Percentiles rank a stretch among this genome's conserved stretches.
Evolutionary conservation across 2,113 vertebrate species (phyloP).

Genomic region (Tichodroma muraria): DNA sequence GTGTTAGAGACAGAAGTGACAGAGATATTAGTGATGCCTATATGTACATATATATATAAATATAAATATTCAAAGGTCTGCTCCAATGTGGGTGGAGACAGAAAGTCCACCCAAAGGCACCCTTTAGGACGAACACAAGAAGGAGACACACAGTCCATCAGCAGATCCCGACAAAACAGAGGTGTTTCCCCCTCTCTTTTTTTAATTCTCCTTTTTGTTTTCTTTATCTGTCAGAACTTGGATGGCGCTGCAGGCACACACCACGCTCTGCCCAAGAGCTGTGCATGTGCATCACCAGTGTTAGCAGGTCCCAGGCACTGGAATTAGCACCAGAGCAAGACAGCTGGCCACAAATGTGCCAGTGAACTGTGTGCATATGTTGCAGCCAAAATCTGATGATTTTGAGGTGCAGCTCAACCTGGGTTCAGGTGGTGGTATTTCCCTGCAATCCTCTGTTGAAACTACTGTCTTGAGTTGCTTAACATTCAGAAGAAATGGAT

Average conservation of each 20-base stretch:
- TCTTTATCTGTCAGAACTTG: background rate
- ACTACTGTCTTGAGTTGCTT: background rate
- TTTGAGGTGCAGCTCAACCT: background rate
- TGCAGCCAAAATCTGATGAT: background rate
- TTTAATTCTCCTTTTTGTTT: background rate
- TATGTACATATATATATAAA: background rate
- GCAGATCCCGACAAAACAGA: background rate
- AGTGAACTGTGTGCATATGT: rapidly evolving
- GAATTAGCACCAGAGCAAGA: background rate
- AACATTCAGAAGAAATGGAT: background rate
- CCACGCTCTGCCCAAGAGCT: rapidly evolving
- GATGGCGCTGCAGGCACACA: background rate
- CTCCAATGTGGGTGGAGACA: background rate
- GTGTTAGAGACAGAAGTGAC: background rate
- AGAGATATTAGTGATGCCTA: background rate
- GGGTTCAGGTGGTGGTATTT: background rate
- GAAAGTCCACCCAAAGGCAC: background rate
- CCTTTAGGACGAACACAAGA: background rate
- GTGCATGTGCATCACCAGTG: rapidly evolving
- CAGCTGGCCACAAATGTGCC: background rate
- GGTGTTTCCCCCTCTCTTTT: background rate
- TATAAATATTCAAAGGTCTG: background rate
- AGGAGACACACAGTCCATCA: background rate
- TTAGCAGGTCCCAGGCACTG: background rate
- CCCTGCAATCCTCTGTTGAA: background rate